These are phyloP conservation scores for Idaea aversata DNA, from an alignment of 2,888 invertebrate genomes.

Conservation along the genomic window DNA sequence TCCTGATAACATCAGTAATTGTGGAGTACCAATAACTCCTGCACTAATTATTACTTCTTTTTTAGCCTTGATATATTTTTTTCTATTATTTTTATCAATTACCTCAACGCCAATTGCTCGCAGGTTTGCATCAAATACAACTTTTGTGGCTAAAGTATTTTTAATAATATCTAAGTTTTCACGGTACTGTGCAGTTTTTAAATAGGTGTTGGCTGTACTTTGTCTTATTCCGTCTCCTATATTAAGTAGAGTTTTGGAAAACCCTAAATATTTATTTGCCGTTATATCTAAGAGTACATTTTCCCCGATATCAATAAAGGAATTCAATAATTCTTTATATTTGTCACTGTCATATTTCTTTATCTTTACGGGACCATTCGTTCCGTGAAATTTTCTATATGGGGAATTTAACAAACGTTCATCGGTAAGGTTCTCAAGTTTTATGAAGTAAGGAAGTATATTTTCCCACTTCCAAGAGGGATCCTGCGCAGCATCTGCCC, in stretches of 20 bases:
- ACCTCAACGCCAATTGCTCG: slow-evolving; percentile 61
- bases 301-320: slow-evolving; percentile 60
- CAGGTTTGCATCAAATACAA: slow-evolving; percentile 64
- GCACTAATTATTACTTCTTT: slow-evolving; percentile 55
- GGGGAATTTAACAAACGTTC: slow-evolving; percentile 22
- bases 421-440: slow-evolving; percentile 38
- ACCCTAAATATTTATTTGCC: slow-evolving; percentile 57
- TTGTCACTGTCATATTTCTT: neutral
- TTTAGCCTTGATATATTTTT: slow-evolving; percentile 39
- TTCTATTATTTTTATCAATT: slow-evolving; percentile 33
- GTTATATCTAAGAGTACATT: slow-evolving; percentile 45
- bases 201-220: slow-evolving; percentile 69
- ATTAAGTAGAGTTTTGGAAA: slow-evolving; percentile 59
- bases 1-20: slow-evolving; percentile 2
- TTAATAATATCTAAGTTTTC: slow-evolving; percentile 54
- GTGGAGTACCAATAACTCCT: neutral
- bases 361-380: slow-evolving; percentile 41
- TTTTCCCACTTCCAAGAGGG: slow-evolving; percentile 37
- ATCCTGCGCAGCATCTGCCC: slow-evolving; percentile 35
- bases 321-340: slow-evolving; percentile 32
- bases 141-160: slow-evolving; percentile 61
- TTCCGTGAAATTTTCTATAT: slow-evolving; percentile 42
- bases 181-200: slow-evolving; percentile 42
- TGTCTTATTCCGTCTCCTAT: slow-evolving; percentile 62
- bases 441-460: slow-evolving; percentile 42